A percentile compares a stretch with the other conserved stretches of the same genome.
phyloP scores from a whole-genome alignment of 1,140 invertebrate species.

The Drosophila triauraria region DNA sequence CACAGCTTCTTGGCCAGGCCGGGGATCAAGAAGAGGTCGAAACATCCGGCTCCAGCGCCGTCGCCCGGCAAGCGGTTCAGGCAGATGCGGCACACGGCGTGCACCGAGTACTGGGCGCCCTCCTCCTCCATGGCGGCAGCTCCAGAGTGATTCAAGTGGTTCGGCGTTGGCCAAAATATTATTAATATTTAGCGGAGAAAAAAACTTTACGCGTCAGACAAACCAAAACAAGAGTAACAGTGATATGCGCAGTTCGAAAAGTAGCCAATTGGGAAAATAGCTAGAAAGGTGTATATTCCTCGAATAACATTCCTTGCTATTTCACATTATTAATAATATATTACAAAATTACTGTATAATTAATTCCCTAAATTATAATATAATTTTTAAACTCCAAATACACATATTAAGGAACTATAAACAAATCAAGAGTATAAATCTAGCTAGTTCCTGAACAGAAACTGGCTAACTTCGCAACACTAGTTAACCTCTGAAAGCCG shows the following conservation, averaged over 20 bases:
- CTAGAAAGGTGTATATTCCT: neutral
- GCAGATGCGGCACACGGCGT: conserved; percentile 79
- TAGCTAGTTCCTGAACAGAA: neutral
- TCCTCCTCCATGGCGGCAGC: conserved; percentile 50
- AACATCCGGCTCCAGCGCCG: conserved; percentile 34
- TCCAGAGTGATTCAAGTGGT: conserved; percentile 8
- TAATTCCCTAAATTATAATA: too few species aligned
- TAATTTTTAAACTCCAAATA: too few species aligned
- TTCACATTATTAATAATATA: neutral
- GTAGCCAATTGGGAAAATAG: conserved; percentile 3
- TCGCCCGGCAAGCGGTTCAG: conserved; percentile 66
- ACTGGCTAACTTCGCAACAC: neutral
- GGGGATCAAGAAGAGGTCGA: conserved; percentile 73
- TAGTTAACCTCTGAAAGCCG: neutral
- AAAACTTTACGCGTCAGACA: conserved; percentile 45
- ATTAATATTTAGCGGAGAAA: conserved; percentile 19
- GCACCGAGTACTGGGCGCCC: conserved; percentile 64
- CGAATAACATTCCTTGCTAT: neutral
- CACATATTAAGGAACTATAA: too few species aligned
- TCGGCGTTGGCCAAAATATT: conserved; percentile 10
- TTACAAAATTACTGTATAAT: neutral
- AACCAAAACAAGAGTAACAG: conserved; percentile 39
- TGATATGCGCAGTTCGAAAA: neutral
- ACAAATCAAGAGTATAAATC: neutral
- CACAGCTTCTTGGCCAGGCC: conserved; percentile 76